Base-by-base conservation (phyloP, 1,140 invertebrate species). In the Lepidotrigona ventralis region DNA sequence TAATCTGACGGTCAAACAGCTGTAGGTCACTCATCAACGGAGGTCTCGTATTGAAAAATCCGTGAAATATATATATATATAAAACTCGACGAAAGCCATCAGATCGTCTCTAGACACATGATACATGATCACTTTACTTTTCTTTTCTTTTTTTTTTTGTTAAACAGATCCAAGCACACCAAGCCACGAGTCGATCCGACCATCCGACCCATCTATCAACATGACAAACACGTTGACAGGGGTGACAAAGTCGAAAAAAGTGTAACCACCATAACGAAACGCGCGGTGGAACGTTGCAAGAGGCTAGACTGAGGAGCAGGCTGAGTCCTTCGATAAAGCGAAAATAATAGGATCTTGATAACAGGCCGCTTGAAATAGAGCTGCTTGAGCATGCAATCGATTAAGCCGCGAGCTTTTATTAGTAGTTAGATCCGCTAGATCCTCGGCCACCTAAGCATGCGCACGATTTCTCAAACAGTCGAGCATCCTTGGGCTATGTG, bases 381-480 rank as follows among this genome's bases (percentile, higher is more conserved):
- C 70, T 79, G 77, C 86, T 88, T 83, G 84, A 75, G 84, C 87
- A 88, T 88, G 87, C 79, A 68, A 88, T 88, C 87, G 83, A 88
- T 88, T 88, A 74, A n/a, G n/a, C 76, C 68, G 83, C 68, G 75
- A 78, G 80, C 80, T 85, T 83, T 66, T 66, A 85, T 77, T 83
- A 81, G 76, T 83, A 78, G 46, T 60, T 26, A 33, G 33, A 76
- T 60, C 69, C 51, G 69, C 71, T 80, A 78, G 84, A 85, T 85
- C 76, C 39, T 33, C 23, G 69, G 64, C 74, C 33, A 39, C 33
- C 6, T 46, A 68, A 83, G 86, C 84, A 88, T 88, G 86, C 86
- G 84, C 84, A 85, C 75, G 79, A 3, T 81, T 79, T 86, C 39
- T 64, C 17, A 33, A n/a, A 75, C 64, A 12, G 23, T 72, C 66